Evolutionary conservation across 1,140 invertebrate genomes (phyloP), one percentile per base, ranked within the genome.

Genomic region (Heliothis virescens): DNA sequence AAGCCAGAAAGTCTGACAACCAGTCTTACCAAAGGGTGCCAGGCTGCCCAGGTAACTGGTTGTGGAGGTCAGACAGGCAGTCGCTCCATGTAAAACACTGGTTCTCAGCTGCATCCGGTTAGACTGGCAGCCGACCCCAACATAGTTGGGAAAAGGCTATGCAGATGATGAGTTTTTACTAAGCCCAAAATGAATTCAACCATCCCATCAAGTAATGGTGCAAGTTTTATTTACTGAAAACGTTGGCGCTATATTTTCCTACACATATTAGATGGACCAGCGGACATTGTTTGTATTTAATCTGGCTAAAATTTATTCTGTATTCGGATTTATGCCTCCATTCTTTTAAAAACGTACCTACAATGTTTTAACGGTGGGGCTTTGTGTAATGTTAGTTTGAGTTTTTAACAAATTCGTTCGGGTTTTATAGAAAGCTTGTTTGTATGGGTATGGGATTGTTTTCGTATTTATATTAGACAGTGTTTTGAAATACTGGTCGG

Each of bases 251-350:
- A 65, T 65, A 18, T 47, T 41, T 67, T 60, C 29, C 4, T 60
- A 16, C 53, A 60, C 57, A 41, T 48, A 48, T 67, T 48, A 41
- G 63, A 67, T 4, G 63, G 16, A 10, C 63, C 63, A 67, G 47
- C 63, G 18, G 4, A 21, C n/a, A 10, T 16, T 67, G 41, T 67
- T 67, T 67, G 63, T 67, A n/a, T 67, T 48, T 67, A 67, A 67
- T 67, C 63, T 16, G 4, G 16, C 63, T 67, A 67, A 67, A 67
- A 67, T 65, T 18, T 65, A 67, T 65, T 65, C 47, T 47, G n/a
- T 18, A 16, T 16, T 41, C 16, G 41, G 63, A 67, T 48, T 67
- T 65, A 48, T 67, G 63, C 41, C 13, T 48, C 12, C 57, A 60
- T 60, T 13, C 57, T 60, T 59, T 29, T 41, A 18, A 21, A 0